A percentile compares a stretch with the other conserved stretches of the same genome.
Evolutionary conservation across 2,888 invertebrate species (phyloP).

Genomic region (Erebia ligea): DNA sequence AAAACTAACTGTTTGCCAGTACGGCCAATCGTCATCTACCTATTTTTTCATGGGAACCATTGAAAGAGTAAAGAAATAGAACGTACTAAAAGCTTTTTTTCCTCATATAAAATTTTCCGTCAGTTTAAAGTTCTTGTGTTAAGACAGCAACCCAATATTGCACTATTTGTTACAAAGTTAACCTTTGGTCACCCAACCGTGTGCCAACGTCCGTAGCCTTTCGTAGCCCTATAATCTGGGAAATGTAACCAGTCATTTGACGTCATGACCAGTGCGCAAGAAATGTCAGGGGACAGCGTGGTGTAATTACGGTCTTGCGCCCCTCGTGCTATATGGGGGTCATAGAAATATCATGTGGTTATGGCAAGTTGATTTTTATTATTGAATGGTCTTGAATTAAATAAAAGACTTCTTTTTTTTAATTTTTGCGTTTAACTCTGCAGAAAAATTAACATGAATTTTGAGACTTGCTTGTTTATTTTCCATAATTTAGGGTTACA

Average conservation of each 20-base stretch:
- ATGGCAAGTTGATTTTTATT: conserved; percentile 6
- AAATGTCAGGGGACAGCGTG: conserved; percentile 48
- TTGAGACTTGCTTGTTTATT: too few species aligned
- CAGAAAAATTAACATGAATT: too few species aligned
- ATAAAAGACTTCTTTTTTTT: too few species aligned
- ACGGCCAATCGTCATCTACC: too few species aligned
- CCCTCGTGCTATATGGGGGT: conserved; percentile 38
- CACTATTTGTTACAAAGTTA: conserved; percentile 19
- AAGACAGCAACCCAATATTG: not conserved
- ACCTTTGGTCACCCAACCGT: conserved; percentile 37
- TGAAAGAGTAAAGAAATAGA: too few species aligned
- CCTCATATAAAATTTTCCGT: too few species aligned
- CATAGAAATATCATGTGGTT: conserved; percentile 14
- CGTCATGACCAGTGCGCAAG: conserved; percentile 45
- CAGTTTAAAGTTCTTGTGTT: too few species aligned
- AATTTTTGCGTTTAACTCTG: too few species aligned
- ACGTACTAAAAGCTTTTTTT: too few species aligned
- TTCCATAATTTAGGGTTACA: too few species aligned
- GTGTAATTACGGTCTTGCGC: conserved; percentile 42
- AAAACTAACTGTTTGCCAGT: too few species aligned
- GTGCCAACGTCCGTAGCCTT: conserved; percentile 24
- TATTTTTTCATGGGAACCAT: too few species aligned
- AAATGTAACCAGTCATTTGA: conserved; percentile 46
- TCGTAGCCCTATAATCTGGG: conserved; percentile 50
- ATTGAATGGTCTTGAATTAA: not conserved